These are phyloP conservation scores for Eubasilissa regina DNA, from an alignment of 1,140 invertebrate genomes.

Conservation along the genomic window DNA sequence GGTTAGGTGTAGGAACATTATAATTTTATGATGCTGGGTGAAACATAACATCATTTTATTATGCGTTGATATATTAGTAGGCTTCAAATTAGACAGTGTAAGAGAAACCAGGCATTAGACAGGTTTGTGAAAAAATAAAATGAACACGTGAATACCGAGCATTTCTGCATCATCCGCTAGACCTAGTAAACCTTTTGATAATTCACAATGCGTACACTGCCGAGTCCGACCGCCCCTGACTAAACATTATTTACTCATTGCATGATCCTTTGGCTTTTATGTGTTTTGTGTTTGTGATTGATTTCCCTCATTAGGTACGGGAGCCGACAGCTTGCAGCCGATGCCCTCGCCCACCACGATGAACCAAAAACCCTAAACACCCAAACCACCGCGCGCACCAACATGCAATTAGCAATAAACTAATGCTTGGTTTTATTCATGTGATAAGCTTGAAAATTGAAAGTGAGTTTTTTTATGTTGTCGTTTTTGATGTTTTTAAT, in stretches of 20 bases:
- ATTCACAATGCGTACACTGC: too few species aligned
- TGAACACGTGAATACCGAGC: too few species aligned
- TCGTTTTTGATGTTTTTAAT: constrained; percentile 32
- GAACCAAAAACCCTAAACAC: constrained; percentile 59
- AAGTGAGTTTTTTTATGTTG: constrained; percentile 58
- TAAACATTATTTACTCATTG: too few species aligned
- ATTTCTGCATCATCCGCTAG: too few species aligned
- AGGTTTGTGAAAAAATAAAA: too few species aligned
- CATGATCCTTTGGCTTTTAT: constrained; percentile 56
- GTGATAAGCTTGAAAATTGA: constrained; percentile 59
- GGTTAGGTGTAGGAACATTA: too few species aligned
- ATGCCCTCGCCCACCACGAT: constrained; percentile 48
- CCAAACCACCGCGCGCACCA: constrained; percentile 47
- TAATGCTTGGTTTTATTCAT: constrained; percentile 60
- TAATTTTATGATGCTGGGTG: too few species aligned
- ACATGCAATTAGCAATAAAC: constrained; percentile 54
- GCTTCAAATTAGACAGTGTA: too few species aligned
- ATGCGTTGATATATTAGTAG: too few species aligned
- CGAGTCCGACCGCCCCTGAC: not conserved
- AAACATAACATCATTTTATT: too few species aligned
- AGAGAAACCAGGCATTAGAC: too few species aligned
- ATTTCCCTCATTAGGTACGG: constrained; percentile 53
- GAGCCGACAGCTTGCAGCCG: constrained; percentile 50
- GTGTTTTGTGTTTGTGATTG: constrained; percentile 59
- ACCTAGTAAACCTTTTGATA: too few species aligned